A percentile compares a stretch with the other conserved stretches of the same genome.
phyloP scores from a whole-genome alignment of 2,888 invertebrate genomes.

The Rotaria macrura region DNA sequence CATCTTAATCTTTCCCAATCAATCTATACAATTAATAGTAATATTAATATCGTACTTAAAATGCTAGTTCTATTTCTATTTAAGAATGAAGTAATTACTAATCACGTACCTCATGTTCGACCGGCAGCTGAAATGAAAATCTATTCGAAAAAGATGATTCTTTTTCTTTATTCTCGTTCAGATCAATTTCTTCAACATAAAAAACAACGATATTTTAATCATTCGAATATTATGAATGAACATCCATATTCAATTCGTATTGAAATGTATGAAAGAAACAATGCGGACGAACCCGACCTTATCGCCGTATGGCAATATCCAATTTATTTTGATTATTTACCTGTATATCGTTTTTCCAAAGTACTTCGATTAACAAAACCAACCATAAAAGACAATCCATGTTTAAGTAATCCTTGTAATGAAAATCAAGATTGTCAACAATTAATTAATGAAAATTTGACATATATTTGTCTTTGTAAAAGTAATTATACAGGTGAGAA shows the following conservation, averaged over 20 bases:
- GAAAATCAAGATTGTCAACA: not conserved
- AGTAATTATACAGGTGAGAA: not conserved
- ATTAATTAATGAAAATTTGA: not conserved
- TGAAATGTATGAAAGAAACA: not conserved
- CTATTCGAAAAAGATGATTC: not conserved
- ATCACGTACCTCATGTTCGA: not conserved
- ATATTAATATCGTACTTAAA: not conserved
- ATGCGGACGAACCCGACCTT: not conserved
- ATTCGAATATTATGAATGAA: not conserved
- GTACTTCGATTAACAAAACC: not conserved
- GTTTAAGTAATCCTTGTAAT: not conserved
- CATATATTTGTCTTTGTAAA: not conserved
- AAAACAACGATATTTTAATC: not conserved
- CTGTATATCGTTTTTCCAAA: not conserved
- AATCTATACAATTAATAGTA: not conserved
- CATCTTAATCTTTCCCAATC: not conserved
- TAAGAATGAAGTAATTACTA: not conserved
- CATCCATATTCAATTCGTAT: not conserved
- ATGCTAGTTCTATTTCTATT: not conserved
- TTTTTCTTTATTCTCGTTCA: not conserved
- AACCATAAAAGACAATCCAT: not conserved
- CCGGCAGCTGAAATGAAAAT: not conserved
- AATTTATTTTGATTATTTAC: not conserved
- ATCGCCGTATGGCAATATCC: not conserved
- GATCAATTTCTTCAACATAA: not conserved